Percentiles rank a stretch among this genome's conserved stretches.
These are phyloP conservation scores for Nothobranchius kuhntae DNA, from an alignment of 2,113 vertebrate species.

Conservation along the genomic window DNA sequence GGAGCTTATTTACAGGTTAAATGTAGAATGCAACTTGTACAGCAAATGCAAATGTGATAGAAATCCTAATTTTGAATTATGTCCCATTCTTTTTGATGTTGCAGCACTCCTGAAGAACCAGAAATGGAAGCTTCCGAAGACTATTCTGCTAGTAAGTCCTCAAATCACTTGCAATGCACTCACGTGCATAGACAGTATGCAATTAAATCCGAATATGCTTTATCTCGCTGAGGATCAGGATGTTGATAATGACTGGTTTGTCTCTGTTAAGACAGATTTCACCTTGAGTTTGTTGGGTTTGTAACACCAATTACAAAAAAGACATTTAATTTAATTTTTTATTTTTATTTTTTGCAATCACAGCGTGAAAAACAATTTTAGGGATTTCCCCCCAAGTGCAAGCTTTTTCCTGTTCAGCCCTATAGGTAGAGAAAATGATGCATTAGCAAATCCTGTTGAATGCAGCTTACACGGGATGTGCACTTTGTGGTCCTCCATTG, in stretches of 20 bases:
- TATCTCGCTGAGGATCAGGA: background rate
- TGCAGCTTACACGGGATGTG: slow-evolving; percentile 65
- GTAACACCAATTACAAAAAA: background rate
- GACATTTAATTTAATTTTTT: too few relatives aligned
- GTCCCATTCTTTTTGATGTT: slow-evolving; percentile 14
- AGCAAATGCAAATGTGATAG: background rate
- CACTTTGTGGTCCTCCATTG: slow-evolving; percentile 68
- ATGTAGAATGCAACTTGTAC: too few relatives aligned
- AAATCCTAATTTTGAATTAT: background rate
- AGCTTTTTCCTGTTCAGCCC: slow-evolving; percentile 67
- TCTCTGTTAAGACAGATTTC: background rate
- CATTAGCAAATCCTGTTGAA: slow-evolving; percentile 71
- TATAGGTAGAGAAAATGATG: slow-evolving; percentile 57
- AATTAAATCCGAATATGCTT: background rate
- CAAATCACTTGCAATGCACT: background rate
- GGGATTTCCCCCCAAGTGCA: slow-evolving; percentile 68
- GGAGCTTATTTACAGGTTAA: too few relatives aligned
- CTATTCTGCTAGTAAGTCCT: slow-evolving; percentile 92
- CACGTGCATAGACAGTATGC: background rate
- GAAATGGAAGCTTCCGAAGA: slow-evolving; percentile 92
- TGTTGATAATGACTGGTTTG: background rate
- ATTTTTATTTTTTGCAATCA: slow-evolving; percentile 23
- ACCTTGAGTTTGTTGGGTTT: background rate
- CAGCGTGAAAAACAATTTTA: slow-evolving; percentile 53
- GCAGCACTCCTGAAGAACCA: slow-evolving; percentile 88